Evolutionary conservation across 2,888 invertebrate species (phyloP), one percentile per base, ranked within the genome.

Genomic region (Perdita meconis): DNA sequence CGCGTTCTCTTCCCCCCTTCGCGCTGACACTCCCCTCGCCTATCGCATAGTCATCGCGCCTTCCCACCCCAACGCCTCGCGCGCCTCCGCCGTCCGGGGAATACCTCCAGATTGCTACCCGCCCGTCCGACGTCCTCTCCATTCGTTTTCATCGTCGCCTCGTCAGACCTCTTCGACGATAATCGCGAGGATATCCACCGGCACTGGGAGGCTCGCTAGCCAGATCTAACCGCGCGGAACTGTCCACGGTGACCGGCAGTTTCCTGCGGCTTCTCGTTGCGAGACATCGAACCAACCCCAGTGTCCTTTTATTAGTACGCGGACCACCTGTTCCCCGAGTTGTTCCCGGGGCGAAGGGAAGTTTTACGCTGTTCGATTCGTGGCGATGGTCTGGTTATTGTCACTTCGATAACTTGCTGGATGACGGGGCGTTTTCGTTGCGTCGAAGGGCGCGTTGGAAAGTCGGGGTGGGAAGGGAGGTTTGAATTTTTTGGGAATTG

Each of bases 61-160:
- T 84, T 83, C 88, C 84, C 86, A 82, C 68, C 81, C 84, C 82
- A 65, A 10, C 10, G 67, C 63, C 75, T 74, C 71, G 72, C 69
- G 78, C 75, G 76, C 80, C 71, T 42, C 80, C n/a, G 66, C 86
- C 81, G 85, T 84, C 86, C 82, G 70, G 87, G 89, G 88, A 88
- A 89, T 85, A 85, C 85, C 85, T 85, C 80, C 86, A 86, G 88
- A 88, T 88, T 87, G 81, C 88, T 82, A 83, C 69, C 47, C 82
- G 76, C 68, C n/a, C 72, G 75, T 61, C 79, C 83, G 69, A 69
- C 70, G 56, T 77, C 66, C 78, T 80, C 81, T 66, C 73, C 78
- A 85, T 86, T 81, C 83, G 83, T 85, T 85, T 85, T 74, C 85
- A 85, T 85, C 85, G 80, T 78, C 83, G 78, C 76, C 85, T 72